Percentiles rank a stretch among this genome's conserved stretches.
Conservation (phyloP, 2,113 vertebrate genomes). For the Rana temporaria region DNA sequence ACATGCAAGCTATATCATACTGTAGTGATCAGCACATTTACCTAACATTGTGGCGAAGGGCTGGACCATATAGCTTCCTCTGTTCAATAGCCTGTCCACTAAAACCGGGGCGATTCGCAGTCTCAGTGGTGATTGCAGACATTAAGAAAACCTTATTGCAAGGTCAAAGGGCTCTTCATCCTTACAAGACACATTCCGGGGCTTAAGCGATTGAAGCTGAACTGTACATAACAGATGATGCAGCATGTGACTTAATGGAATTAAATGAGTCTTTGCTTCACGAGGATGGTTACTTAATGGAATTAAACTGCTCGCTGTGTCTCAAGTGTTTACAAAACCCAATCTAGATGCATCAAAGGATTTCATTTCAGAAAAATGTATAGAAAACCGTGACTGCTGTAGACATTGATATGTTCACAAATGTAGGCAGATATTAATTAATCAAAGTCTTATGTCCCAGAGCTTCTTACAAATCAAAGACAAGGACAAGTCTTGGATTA, state of each 20-base stretch:
- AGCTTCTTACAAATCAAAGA: neutral
- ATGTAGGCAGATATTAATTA: no score
- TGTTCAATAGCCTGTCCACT: conserved; percentile 58
- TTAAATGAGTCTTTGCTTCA: neutral
- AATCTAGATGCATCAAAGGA: neutral
- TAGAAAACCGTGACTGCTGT: no score
- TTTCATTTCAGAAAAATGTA: neutral
- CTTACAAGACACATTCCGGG: conserved; percentile 20
- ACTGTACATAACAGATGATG: conserved; percentile 12
- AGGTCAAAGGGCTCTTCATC: conserved; percentile 72
- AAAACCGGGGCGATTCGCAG: conserved; percentile 42
- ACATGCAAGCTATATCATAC: conserved; percentile 50
- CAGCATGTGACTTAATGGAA: conserved; percentile 4
- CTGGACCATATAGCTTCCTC: conserved; percentile 63
- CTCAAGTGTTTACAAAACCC: neutral
- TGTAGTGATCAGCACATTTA: conserved; percentile 65
- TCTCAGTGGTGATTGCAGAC: conserved; percentile 54
- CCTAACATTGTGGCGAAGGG: conserved; percentile 66
- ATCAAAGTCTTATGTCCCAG: no score
- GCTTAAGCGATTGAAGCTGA: conserved; percentile 39
- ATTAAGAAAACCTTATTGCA: conserved; percentile 64
- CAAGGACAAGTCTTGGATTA: neutral
- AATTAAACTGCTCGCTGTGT: conserved; percentile 28
- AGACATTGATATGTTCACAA: no score
- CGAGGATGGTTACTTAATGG: conserved; percentile 7